phyloP scores from a whole-genome alignment of 2,888 invertebrate genomes.

The Drosophila neutralis region DNA sequence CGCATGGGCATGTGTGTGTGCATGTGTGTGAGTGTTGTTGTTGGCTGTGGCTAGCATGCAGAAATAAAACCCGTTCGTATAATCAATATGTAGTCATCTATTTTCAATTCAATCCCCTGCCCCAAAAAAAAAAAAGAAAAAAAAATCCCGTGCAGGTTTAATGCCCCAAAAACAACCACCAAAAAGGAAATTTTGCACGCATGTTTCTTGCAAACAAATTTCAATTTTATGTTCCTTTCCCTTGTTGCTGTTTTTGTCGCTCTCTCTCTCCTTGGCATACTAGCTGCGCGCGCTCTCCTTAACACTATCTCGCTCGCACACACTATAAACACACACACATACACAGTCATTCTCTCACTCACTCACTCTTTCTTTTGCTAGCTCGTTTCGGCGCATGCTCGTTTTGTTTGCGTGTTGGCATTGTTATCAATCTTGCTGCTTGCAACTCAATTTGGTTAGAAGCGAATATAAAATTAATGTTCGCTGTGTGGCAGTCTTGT shows the following conservation, averaged over 20 bases:
- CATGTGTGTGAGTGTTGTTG: slow-evolving; percentile 36
- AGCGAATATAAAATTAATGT: slow-evolving; percentile 54
- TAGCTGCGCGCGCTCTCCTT: slow-evolving; percentile 51
- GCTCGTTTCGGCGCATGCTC: slow-evolving; percentile 49
- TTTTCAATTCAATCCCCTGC: slow-evolving; percentile 45
- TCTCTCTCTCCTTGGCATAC: slow-evolving; percentile 25
- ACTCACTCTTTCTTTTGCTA: slow-evolving; percentile 12
- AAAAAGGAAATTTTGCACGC: slow-evolving; percentile 62
- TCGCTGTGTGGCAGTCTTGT: slow-evolving; percentile 50
- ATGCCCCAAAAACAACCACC: slow-evolving; percentile 52
- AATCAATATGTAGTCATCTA: slow-evolving; percentile 77
- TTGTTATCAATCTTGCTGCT: slow-evolving; percentile 51
- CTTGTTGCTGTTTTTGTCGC: slow-evolving; percentile 19
- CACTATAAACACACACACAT: background rate
- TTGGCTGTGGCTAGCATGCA: slow-evolving; percentile 49
- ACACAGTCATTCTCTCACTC: slow-evolving; percentile 8
- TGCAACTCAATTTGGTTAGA: slow-evolving; percentile 43
- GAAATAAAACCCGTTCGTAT: slow-evolving; percentile 71
- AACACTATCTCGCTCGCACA: slow-evolving; percentile 18
- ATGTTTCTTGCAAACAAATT: slow-evolving; percentile 45
- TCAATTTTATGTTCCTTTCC: slow-evolving; percentile 31
- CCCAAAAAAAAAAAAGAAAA: background rate
- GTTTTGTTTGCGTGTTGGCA: slow-evolving; percentile 51
- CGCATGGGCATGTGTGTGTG: slow-evolving; percentile 17
- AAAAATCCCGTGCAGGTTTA: slow-evolving; percentile 44